phyloP scores from a whole-genome alignment of 2,113 vertebrate species.

The Takifugu bimaculatus region DNA sequence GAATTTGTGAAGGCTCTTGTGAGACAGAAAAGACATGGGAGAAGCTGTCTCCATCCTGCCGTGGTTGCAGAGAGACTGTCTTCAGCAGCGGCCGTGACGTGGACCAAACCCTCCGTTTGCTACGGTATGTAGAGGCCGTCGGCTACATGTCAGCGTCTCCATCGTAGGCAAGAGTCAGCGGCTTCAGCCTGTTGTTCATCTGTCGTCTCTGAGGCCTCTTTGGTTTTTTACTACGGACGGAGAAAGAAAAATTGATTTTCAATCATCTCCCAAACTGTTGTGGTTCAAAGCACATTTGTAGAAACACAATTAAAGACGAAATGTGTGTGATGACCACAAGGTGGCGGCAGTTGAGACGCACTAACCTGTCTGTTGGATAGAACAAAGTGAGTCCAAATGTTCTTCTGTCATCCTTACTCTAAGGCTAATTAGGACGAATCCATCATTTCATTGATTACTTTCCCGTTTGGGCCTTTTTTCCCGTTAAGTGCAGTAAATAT shows the following conservation, averaged over 20 bases:
- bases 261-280: no score
- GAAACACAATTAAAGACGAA: not conserved
- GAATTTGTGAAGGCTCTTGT: constrained; percentile 68
- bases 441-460: no score
- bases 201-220: constrained; percentile 96
- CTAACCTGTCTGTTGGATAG: no score
- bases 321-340: constrained; percentile 30
- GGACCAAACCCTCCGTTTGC: constrained; percentile 20
- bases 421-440: no score
- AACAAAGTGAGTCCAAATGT: no score
- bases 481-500: not conserved
- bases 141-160: constrained; percentile 95
- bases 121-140: constrained; percentile 19
- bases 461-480: not conserved
- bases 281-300: no score
- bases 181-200: constrained; percentile 96
- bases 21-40: constrained; percentile 35
- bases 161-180: constrained; percentile 95
- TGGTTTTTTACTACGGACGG: constrained; percentile 91
- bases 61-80: no score
- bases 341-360: constrained; percentile 18
- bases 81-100: constrained; percentile 17
- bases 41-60: not conserved
- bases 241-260: not conserved
- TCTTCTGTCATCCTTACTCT: no score